phyloP scores from a whole-genome alignment of 2,888 invertebrate genomes.

The Eristalis intricaria region DNA sequence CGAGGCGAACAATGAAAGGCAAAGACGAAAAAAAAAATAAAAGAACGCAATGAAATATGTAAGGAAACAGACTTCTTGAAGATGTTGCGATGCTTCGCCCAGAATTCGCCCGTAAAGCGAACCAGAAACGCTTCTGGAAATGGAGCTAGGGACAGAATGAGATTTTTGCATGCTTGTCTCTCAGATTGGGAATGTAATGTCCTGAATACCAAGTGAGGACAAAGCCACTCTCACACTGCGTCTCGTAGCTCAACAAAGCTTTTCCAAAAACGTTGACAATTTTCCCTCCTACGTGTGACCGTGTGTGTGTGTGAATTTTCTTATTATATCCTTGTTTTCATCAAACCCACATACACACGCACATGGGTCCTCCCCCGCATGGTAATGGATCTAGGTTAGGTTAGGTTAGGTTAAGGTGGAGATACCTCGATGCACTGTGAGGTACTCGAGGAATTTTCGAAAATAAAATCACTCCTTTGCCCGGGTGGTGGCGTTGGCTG shows the following conservation, averaged over 20 bases:
- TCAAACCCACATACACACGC: neutral
- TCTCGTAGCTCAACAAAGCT: slow-evolving; percentile 47
- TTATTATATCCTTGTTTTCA: slow-evolving; percentile 51
- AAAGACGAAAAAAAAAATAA: slow-evolving; percentile 5
- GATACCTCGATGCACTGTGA: slow-evolving; percentile 52
- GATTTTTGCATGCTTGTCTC: slow-evolving; percentile 72
- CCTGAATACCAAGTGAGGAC: slow-evolving; percentile 69
- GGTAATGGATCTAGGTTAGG: slow-evolving; percentile 61
- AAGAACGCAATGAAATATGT: slow-evolving; percentile 13
- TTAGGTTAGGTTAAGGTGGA: slow-evolving; percentile 59
- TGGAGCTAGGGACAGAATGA: slow-evolving; percentile 58
- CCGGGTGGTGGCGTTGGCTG: neutral
- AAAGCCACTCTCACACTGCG: slow-evolving; percentile 35
- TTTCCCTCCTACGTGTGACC: neutral
- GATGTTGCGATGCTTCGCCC: slow-evolving; percentile 52
- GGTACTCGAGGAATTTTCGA: slow-evolving; percentile 40
- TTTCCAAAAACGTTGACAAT: slow-evolving; percentile 68
- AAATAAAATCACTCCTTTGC: slow-evolving; percentile 47
- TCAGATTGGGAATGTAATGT: slow-evolving; percentile 68
- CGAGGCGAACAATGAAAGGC: slow-evolving; percentile 12
- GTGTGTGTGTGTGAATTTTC: slow-evolving; percentile 52
- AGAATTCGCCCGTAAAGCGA: slow-evolving; percentile 54
- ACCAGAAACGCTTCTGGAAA: slow-evolving; percentile 53
- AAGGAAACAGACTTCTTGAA: slow-evolving; percentile 41
- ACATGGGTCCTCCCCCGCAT: neutral